Conservation (phyloP, 2,797 vertebrate genomes). For the Todus mexicanus region DNA sequence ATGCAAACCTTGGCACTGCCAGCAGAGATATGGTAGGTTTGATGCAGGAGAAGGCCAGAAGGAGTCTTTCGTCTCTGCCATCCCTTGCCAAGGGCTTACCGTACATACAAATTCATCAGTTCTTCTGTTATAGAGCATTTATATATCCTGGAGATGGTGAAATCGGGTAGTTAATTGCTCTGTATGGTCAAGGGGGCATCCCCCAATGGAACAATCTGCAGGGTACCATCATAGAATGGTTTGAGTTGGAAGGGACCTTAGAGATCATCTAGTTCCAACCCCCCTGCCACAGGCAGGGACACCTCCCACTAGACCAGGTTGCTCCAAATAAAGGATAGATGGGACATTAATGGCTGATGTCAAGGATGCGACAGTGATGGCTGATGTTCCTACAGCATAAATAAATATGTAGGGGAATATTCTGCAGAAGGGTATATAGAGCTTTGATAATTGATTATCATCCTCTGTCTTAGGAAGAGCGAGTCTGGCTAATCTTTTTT, state of each 20-base stretch:
- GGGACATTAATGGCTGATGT: background rate
- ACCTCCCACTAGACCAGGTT: background rate
- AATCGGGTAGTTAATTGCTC: conserved; percentile 2
- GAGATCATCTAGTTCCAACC: background rate
- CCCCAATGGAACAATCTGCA: background rate
- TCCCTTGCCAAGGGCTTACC: conserved; percentile 16
- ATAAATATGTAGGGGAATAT: background rate
- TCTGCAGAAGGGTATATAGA: background rate
- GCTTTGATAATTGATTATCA: background rate
- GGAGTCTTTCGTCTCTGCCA: conserved; percentile 14
- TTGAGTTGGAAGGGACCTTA: background rate
- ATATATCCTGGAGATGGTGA: background rate
- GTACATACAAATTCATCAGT: conserved; percentile 13
- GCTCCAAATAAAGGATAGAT: background rate
- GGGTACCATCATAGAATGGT: background rate
- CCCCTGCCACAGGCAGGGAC: background rate
- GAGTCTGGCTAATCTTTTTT: background rate
- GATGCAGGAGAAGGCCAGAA: background rate
- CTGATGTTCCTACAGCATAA: background rate
- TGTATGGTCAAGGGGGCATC: background rate
- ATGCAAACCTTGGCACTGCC: conserved; percentile 1
- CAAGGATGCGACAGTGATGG: background rate
- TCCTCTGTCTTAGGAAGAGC: background rate
- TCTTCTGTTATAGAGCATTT: background rate
- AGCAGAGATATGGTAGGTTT: background rate